These are phyloP conservation scores for Saimiri boliviensis DNA, from an alignment of 2,113 vertebrate genomes.

Conservation along the genomic window DNA sequence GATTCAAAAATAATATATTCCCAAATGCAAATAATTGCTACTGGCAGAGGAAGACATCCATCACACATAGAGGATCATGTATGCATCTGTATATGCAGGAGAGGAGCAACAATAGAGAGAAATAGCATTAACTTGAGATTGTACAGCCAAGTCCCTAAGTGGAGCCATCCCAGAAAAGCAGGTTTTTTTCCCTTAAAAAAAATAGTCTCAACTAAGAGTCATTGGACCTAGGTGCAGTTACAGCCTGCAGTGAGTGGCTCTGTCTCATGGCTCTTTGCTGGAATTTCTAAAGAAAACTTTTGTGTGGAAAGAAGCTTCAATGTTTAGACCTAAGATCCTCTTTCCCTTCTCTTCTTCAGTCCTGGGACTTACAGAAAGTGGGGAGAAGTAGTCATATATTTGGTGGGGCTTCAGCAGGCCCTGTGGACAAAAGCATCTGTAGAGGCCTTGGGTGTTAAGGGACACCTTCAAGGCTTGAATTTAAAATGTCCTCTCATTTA, in stretches of 20 bases:
- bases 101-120: neutral
- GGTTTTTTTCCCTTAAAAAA: neutral
- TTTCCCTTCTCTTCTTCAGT: neutral
- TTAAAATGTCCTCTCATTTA: neutral
- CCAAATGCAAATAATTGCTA: neutral
- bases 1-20: conserved; percentile 39
- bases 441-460: neutral
- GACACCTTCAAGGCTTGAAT: neutral
- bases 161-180: neutral
- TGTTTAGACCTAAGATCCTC: neutral
- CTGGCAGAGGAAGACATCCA: neutral
- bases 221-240: neutral
- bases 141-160: neutral
- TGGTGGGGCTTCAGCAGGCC: neutral
- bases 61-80: neutral
- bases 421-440: neutral
- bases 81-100: rapidly evolving
- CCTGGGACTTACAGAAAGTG: neutral
- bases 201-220: neutral
- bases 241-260: neutral
- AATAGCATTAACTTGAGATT: neutral
- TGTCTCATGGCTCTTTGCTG: neutral
- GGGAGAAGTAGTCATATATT: neutral
- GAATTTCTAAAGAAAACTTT: neutral
- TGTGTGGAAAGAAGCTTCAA: neutral